These are phyloP conservation scores for Merodon equestris DNA, from an alignment of 2,888 invertebrate species.

Conservation along the genomic window DNA sequence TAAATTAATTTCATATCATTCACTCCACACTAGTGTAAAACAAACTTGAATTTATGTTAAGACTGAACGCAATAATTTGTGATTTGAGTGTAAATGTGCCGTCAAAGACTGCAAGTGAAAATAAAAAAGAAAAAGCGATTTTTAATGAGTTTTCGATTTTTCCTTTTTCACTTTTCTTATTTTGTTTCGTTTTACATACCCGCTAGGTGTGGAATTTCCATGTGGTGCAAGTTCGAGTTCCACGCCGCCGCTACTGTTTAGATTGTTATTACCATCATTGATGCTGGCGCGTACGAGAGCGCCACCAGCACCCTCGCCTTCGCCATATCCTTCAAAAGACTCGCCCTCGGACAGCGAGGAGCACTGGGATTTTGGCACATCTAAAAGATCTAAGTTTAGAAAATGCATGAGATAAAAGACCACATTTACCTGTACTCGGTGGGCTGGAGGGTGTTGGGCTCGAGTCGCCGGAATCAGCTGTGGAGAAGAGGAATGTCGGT, in stretches of 20 bases:
- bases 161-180: neutral
- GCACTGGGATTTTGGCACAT: conserved; percentile 78
- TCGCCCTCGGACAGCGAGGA: conserved; percentile 87
- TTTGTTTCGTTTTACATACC: conserved; percentile 56
- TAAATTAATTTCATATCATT: no score
- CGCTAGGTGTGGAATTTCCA: conserved; percentile 73
- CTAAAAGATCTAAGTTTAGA: conserved; percentile 1
- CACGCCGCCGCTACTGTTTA: conserved; percentile 74
- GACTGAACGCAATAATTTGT: neutral
- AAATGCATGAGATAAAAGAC: neutral
- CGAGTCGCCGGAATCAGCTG: conserved; percentile 75
- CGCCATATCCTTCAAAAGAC: conserved; percentile 90
- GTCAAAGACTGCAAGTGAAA: no score
- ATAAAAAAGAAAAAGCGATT: conserved; percentile 1
- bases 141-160: neutral
- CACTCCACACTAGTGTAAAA: neutral
- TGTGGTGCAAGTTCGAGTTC: conserved; percentile 78
- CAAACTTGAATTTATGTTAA: neutral
- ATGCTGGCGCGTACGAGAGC: conserved; percentile 52
- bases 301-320: conserved; percentile 78
- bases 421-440: conserved; percentile 76
- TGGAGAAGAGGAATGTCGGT: conserved; percentile 71
- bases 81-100: neutral
- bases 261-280: conserved; percentile 74
- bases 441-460: conserved; percentile 78